phyloP scores from a whole-genome alignment of 2,113 vertebrate species.

The Ceyx melanurus region DNA sequence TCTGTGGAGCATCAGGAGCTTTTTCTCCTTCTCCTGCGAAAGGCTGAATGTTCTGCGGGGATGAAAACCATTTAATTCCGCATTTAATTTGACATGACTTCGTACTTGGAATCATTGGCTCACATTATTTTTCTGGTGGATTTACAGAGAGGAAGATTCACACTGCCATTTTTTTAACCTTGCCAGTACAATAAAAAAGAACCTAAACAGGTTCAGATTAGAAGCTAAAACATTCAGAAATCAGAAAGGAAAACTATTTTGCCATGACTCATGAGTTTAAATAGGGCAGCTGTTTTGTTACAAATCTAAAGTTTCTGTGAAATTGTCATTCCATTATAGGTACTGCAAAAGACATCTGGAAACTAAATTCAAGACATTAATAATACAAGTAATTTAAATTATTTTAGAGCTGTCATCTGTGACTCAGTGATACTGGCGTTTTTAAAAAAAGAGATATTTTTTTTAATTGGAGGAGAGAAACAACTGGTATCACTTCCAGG shows the following conservation, averaged over 20 bases:
- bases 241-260: not conserved
- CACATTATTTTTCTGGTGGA: not conserved
- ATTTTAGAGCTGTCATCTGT: not conserved
- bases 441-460: not conserved
- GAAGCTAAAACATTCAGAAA: not conserved
- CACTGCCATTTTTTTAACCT: conserved; percentile 24
- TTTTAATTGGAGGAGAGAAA: not conserved
- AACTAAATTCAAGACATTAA: not conserved
- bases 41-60: conserved; percentile 10
- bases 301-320: not conserved
- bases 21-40: conserved; percentile 1
- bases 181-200: conserved; percentile 25
- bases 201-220: not conserved
- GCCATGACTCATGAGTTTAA: not conserved
- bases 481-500: not conserved
- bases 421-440: not conserved
- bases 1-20: not conserved
- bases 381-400: not conserved
- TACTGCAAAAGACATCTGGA: not conserved
- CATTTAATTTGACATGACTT: not conserved
- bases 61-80: conserved; percentile 1
- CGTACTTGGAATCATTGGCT: not conserved
- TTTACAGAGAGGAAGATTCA: conserved; percentile 36
- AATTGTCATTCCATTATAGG: not conserved
- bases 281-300: not conserved